A percentile compares a stretch with the other conserved stretches of the same genome.
These are phyloP conservation scores for Helostoma temminkii DNA, from an alignment of 2,797 vertebrate genomes.

Conservation along the genomic window DNA sequence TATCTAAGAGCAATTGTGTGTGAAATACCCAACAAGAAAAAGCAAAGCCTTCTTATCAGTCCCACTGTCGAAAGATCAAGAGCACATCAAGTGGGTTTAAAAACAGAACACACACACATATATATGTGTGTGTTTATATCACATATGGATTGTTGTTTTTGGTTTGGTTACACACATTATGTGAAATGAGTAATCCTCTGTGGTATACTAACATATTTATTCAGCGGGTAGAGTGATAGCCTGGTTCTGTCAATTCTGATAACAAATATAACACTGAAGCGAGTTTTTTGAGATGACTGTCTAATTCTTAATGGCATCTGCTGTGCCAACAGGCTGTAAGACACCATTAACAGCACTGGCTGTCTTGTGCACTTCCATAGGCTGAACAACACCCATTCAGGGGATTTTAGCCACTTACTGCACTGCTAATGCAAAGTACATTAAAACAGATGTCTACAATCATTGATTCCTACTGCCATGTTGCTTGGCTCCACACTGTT, in stretches of 20 bases:
- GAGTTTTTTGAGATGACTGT: constrained; percentile 1
- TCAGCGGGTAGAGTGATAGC: neutral
- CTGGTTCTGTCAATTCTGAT: constrained; percentile 13
- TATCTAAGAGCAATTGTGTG: neutral
- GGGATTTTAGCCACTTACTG: constrained; percentile 39
- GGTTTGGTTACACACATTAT: neutral
- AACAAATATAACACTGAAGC: neutral
- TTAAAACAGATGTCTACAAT: constrained; percentile 24
- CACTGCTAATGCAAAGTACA: constrained; percentile 55
- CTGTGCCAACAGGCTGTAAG: neutral
- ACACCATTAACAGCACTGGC: constrained; percentile 3
- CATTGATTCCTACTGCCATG: constrained; percentile 34
- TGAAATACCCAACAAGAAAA: neutral
- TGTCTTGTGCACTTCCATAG: neutral
- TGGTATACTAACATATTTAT: neutral
- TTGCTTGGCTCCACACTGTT: neutral
- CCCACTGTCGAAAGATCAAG: neutral
- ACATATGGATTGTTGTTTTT: neutral
- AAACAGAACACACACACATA: too few species aligned
- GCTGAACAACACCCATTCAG: constrained; percentile 15
- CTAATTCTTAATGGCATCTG: constrained; percentile 4
- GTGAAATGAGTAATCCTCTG: neutral
- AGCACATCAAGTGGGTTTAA: neutral
- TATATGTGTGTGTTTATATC: too few species aligned
- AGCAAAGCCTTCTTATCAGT: neutral